A percentile compares a stretch with the other conserved stretches of the same genome.
phyloP scores from a whole-genome alignment of 1,140 invertebrate species.

The Formica selysi region DNA sequence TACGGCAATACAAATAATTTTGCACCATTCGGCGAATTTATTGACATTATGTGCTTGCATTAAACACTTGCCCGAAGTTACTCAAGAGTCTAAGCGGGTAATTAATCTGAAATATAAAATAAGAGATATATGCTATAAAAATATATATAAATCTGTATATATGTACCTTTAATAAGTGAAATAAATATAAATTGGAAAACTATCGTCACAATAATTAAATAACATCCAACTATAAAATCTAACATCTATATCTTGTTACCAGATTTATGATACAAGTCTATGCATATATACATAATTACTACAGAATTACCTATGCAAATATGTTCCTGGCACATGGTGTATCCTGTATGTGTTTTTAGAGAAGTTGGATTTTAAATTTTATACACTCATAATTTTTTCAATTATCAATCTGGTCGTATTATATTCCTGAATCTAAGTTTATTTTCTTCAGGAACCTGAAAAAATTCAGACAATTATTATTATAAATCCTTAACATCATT shows the following conservation, averaged over 20 bases:
- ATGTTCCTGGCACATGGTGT: conserved; percentile 33
- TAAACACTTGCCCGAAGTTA: conserved; percentile 53
- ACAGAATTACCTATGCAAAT: conserved; percentile 63
- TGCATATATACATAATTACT: conserved; percentile 8
- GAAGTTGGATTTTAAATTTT: conserved; percentile 34
- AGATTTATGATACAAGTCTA: background rate
- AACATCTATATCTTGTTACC: background rate
- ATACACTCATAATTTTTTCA: conserved; percentile 52
- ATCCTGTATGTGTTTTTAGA: conserved; percentile 22
- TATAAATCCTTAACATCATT: conserved; percentile 27
- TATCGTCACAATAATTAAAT: background rate
- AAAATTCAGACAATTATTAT: conserved; percentile 58
- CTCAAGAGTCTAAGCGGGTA: conserved; percentile 57
- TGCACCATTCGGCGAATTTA: conserved; percentile 72
- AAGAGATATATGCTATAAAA: conserved; percentile 35
- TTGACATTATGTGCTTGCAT: conserved; percentile 68
- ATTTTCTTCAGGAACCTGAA: conserved; percentile 59
- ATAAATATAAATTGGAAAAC: conserved; percentile 15
- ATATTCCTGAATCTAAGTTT: conserved; percentile 65
- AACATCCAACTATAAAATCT: conserved; percentile 15
- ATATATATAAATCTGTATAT: background rate
- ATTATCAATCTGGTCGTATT: conserved; percentile 57
- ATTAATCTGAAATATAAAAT: conserved; percentile 69
- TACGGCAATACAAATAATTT: conserved; percentile 56
- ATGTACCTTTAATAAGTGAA: background rate